Percentiles rank a stretch among this genome's conserved stretches.
Conservation (phyloP, 2,888 invertebrate genomes). For the Erebia ligea region DNA sequence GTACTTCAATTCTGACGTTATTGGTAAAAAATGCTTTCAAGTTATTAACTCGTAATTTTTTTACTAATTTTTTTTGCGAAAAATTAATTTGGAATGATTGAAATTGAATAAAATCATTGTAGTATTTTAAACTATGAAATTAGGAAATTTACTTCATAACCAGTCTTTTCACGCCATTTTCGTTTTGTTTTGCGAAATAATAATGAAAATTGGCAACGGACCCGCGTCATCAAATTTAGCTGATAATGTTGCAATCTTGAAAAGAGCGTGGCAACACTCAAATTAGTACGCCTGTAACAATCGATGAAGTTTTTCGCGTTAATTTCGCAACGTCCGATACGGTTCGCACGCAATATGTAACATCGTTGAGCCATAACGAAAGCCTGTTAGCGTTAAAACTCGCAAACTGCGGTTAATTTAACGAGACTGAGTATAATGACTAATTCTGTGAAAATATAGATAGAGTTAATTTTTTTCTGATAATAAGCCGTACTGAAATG, state of each 20-base stretch:
- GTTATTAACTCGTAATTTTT: too few relatives aligned
- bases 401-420: constrained; percentile 42
- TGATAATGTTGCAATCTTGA: constrained; percentile 27
- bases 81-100: too few relatives aligned
- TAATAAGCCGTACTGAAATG: not conserved
- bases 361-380: constrained; percentile 70
- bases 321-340: constrained; percentile 70
- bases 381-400: constrained; percentile 58
- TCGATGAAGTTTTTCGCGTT: constrained; percentile 62
- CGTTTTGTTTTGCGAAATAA: constrained; percentile 12
- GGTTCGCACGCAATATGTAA: constrained; percentile 75
- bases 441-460: not conserved
- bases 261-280: constrained; percentile 53
- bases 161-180: not conserved
- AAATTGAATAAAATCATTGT: not conserved
- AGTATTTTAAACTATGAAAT: too few relatives aligned
- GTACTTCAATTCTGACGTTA: too few relatives aligned
- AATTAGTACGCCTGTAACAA: constrained; percentile 76
- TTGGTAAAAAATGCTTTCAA: too few relatives aligned
- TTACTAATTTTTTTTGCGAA: too few relatives aligned
- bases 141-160: not conserved
- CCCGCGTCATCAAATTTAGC: constrained; percentile 9
- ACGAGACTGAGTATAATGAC: constrained; percentile 22
- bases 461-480: not conserved
- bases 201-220: constrained; percentile 16